Evolutionary conservation across 2,797 vertebrate genomes (phyloP).

Genomic region (Enteromius radiatus): DNA sequence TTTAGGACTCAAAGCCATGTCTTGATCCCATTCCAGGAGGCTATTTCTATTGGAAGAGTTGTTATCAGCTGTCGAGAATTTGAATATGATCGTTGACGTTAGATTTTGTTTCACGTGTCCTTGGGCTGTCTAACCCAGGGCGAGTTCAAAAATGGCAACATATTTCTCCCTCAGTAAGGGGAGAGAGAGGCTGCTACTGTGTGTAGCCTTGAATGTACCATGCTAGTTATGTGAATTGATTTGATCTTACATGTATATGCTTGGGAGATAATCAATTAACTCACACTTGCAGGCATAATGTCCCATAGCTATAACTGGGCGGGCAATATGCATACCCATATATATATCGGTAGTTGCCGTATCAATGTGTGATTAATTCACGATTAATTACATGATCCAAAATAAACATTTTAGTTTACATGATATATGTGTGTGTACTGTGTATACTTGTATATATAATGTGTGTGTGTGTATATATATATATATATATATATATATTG

Average conservation of each 20-base stretch:
- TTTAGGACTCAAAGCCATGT: constrained; percentile 7
- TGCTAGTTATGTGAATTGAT: constrained; percentile 31
- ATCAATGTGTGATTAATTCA: too few species aligned
- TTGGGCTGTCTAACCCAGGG: constrained; percentile 40
- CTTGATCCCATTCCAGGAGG: neutral
- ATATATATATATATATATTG: too few species aligned
- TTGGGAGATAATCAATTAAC: constrained; percentile 21
- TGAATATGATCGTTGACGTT: constrained; percentile 48
- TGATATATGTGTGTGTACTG: too few species aligned
- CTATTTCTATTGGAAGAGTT: constrained; percentile 30
- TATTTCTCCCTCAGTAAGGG: constrained; percentile 44
- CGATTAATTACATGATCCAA: too few species aligned
- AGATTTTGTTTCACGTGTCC: constrained; percentile 54
- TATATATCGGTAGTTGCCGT: too few species aligned
- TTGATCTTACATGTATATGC: constrained; percentile 28
- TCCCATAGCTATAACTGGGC: neutral
- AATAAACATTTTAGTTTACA: too few species aligned
- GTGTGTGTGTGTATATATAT: too few species aligned
- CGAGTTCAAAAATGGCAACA: constrained; percentile 52
- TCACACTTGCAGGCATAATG: constrained; percentile 14
- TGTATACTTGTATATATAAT: too few species aligned
- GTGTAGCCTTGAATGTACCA: constrained; percentile 4
- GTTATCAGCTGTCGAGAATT: constrained; percentile 45
- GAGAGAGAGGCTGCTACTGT: neutral
- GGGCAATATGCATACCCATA: neutral